Base-by-base conservation (phyloP, 2,888 invertebrate species). In the Frankliniella intonsa region DNA sequence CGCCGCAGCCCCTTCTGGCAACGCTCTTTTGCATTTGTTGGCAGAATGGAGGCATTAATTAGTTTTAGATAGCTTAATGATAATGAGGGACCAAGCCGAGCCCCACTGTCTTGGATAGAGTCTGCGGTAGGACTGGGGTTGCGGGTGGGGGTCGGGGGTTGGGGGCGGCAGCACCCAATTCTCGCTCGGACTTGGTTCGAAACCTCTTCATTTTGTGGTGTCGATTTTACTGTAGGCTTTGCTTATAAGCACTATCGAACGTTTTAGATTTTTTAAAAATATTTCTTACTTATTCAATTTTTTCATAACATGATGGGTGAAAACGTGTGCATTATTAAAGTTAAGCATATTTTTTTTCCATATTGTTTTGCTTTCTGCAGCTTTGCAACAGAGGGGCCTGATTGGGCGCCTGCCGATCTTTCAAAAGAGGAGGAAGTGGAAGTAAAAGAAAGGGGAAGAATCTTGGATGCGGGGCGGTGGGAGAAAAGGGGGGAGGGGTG, bases 61-160 rank as follows among this genome's bases (percentile, higher is more conserved):
- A 89, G 89, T 89, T 89, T 89, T 89, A 89, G 89, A 89, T 89
- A 88, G 88, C 87, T 87, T 88, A 89, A 89, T 88, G 89, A 89
- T 89, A 89, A 89, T 89, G 89, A 89, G 88, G 25, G 7, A 38
- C 69, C 22, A 22, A 7, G n/a, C 25, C 22, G 9, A 22, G 22
- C 69, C 10, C 51, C 55, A 22, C 81, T 49, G 49, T 55, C 50
- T 81, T 11, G 81, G n/a, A 62, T 19, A 55, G 38, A 38, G 38
- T 38, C 38, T 38, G 38, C 38, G 38, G 3, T 38, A 38, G 38
- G 38, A 38, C 38, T 38, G 38, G 38, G 38, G 38, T 5, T 38
- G 3, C 5, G 38, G 38, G 5, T 38, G 38, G 38, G 5, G 38
- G 5, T 3, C 2, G 38, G 38, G 38, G 38, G n/a, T n/a, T n/a